Evolutionary conservation across 2,888 invertebrate genomes (phyloP), one percentile per base, ranked within the genome.

Genomic region (Tetanocera ferruginea): DNA sequence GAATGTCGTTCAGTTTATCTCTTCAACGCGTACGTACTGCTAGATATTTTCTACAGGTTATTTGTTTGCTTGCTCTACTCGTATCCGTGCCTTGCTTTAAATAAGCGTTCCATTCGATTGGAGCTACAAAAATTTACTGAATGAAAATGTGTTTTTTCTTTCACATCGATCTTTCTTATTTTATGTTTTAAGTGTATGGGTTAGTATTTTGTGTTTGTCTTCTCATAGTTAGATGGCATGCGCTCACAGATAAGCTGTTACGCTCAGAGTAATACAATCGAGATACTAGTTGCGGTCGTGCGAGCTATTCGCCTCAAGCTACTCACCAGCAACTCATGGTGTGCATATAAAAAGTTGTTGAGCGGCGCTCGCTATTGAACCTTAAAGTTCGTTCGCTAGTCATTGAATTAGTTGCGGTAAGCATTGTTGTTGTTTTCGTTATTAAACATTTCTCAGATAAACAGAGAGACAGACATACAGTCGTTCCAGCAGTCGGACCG

Each of bases 71-170:
- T 23, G 11, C 14, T 34, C 52, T 34, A 43, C 25, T 43, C 37
- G 28, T 57, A 51, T 76, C 73, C 52, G 49, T 70, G 51, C 69
- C 60, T 34, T 37, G 57, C 52, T 9, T 17, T 14, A 25, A 51
- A 52, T 52, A 43, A 51, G 28, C 77, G 79, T 69, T 83, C 86
- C 87, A 86, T 84, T 84, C 85, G 83, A 82, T 81, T 82, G 83
- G 83, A 83, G 83, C 84, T 83, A 85, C 86, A 83, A 82, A 84
- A 85, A 84, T 83, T 87, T 86, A 86, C 84, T 87, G 87, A 87
- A 87, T 87, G 87, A 87, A 87, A 86, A 86, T 86, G 82, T 86
- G 83, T 83, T 83, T 84, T 87, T 87, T 86, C 86, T 84, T 86
- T 87, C 86, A 83, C 82, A 81, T 81, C 82, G 85, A 87, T 87